These are phyloP conservation scores for Verasper variegatus DNA, from an alignment of 2,113 vertebrate genomes.

Conservation along the genomic window DNA sequence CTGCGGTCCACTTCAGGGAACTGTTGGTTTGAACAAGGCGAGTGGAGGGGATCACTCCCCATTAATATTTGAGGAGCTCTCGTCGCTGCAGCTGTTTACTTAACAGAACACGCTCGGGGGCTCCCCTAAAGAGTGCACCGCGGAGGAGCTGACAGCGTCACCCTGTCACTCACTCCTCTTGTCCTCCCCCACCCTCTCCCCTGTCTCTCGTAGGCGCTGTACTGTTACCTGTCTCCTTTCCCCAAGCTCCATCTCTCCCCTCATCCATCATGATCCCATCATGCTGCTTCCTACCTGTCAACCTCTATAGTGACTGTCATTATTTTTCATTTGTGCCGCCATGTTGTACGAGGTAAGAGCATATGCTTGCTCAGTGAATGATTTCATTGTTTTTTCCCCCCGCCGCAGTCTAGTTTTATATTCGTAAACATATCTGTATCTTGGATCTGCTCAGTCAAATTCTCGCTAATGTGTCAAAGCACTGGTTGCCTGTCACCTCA, in stretches of 20 bases:
- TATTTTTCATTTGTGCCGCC: constrained; percentile 61
- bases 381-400: constrained; percentile 3
- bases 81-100: constrained; percentile 78
- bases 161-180: constrained; percentile 70
- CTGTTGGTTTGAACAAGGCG: constrained; percentile 52
- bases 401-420: neutral
- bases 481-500: constrained; percentile 27
- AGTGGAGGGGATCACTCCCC: constrained; percentile 56
- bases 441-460: constrained; percentile 22
- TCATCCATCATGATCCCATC: constrained; percentile 63
- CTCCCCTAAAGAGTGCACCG: constrained; percentile 60
- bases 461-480: neutral
- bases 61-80: constrained; percentile 82
- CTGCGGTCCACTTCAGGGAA: constrained; percentile 53
- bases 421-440: constrained; percentile 44
- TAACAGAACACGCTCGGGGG: constrained; percentile 76
- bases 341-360: constrained; percentile 20
- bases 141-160: constrained; percentile 61
- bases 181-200: constrained; percentile 7
- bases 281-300: constrained; percentile 63
- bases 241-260: constrained; percentile 22
- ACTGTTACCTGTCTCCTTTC: constrained; percentile 50
- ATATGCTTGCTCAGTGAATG: constrained; percentile 1
- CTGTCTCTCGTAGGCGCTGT: constrained; percentile 29
- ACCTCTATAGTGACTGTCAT: constrained; percentile 52